Base-by-base conservation (phyloP, 2,113 vertebrate genomes). In the Labrus mixtus region DNA sequence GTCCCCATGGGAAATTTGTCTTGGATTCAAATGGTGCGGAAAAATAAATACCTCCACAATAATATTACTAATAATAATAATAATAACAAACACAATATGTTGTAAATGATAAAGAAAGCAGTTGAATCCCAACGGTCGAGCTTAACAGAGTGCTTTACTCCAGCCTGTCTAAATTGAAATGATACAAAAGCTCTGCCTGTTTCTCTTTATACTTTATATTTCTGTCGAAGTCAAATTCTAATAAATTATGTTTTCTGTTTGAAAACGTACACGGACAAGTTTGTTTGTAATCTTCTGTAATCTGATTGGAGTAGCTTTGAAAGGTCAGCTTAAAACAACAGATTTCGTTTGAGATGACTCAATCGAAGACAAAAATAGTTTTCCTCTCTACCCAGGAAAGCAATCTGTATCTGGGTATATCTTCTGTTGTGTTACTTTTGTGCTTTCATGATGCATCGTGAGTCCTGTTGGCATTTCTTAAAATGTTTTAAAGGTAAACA, bases 241-340 rank as follows among this genome's bases (percentile, higher is more conserved):
- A 54, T 70, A 20, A 54, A 41, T 55, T 39, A 53, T 9, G 3
- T 45, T 75, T 63, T 68, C 6, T 1, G 59, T 39, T 8, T 15
- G 11, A 22, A 20, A 74, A 69, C n/a, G 13, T 57, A 72, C 57
- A 11, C 59, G 72, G 58, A 67, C 33, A 2, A n/a, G 25, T 51
- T 71, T 45, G n/a, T 84, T 58, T 48, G 41, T 73, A 82, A 79
- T 75, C 62, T 68, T 22, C 66, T 67, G 13, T 84, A 83, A 88
- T 84, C 76, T 82, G 78, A 82, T 82, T 76, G 29, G 68, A 29
- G 36, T 9, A 53, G 70, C 63, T 82, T 78, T 78, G 23, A 76
- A 88, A 84, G 79, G 83, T 88, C 81, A 73, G 54, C 45, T 2
- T 59, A 68, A 68, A 71, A 76, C 68, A 20, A 19, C 63, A 78